Evolutionary conservation across 2,113 vertebrate genomes (phyloP).

Genomic region (Pan paniscus): DNA sequence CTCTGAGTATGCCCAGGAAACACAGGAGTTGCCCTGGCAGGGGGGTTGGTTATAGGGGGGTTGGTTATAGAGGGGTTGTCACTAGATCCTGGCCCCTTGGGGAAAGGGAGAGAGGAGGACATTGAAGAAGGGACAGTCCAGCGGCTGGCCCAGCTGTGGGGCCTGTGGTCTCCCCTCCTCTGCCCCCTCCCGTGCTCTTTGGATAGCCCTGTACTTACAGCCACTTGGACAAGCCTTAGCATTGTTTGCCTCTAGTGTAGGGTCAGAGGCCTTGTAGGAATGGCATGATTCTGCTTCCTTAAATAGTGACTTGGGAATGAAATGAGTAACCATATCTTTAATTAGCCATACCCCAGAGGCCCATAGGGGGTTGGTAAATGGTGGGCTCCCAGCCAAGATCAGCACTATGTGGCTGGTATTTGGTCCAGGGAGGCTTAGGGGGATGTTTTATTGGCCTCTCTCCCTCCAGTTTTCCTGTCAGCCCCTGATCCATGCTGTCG

Average conservation of each 20-base stretch:
- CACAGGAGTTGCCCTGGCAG: neutral
- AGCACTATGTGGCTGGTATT: conserved; percentile 34
- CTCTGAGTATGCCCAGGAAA: conserved; percentile 19
- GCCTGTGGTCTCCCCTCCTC: neutral
- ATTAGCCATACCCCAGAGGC: conserved; percentile 74
- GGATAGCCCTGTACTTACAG: conserved; percentile 25
- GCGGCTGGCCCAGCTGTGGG: conserved; percentile 54
- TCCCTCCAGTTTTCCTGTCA: neutral
- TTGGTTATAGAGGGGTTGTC: neutral
- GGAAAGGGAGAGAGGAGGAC: neutral
- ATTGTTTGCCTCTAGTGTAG: conserved; percentile 61
- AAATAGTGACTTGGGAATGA: conserved; percentile 77
- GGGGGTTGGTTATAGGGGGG: neutral
- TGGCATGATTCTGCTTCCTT: conserved; percentile 74
- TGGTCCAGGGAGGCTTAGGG: conserved; percentile 3
- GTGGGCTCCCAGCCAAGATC: conserved; percentile 69
- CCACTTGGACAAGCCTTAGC: conserved; percentile 53
- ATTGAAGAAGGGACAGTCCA: neutral
- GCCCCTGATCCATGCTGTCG: neutral
- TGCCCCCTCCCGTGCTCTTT: neutral
- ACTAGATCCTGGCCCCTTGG: neutral
- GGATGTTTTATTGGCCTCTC: conserved; percentile 20
- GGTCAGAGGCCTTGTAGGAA: conserved; percentile 75
- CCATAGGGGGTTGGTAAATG: conserved; percentile 51
- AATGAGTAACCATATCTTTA: conserved; percentile 76